A percentile compares a stretch with the other conserved stretches of the same genome.
Conservation (phyloP, 1,140 invertebrate species). For the Dreissena polymorpha region DNA sequence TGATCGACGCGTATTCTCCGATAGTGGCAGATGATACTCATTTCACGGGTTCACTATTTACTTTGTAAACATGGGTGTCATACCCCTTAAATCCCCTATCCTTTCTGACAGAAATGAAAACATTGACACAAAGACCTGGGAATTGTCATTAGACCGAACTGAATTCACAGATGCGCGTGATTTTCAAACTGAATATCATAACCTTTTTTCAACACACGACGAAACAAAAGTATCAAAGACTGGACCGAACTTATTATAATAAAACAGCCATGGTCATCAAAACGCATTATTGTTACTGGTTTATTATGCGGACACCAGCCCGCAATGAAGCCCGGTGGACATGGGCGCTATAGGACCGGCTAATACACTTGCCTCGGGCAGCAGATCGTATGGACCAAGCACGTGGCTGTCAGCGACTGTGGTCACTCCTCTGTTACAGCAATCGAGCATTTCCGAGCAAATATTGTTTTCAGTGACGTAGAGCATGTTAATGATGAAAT, state of each 20-base stretch:
- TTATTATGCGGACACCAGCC: neutral
- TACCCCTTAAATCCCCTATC: neutral
- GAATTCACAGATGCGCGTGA: neutral
- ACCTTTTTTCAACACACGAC: no score
- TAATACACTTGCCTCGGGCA: conserved; percentile 4
- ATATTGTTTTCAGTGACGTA: neutral
- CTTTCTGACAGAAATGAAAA: no score
- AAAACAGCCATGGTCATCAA: neutral
- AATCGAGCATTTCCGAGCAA: neutral
- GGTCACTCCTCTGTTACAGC: neutral
- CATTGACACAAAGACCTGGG: no score
- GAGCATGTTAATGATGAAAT: neutral
- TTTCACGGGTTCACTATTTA: neutral
- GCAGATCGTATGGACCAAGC: neutral
- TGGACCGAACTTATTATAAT: no score
- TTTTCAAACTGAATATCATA: neutral
- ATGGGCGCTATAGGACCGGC: neutral
- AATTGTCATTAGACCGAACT: neutral
- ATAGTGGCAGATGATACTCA: neutral
- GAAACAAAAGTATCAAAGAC: no score
- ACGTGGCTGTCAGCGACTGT: neutral
- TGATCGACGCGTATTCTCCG: neutral
- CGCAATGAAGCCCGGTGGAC: neutral
- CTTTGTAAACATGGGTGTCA: conserved; percentile 4
- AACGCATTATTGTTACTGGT: neutral